Base-by-base conservation (phyloP, 2,113 vertebrate genomes). In the Etheostoma spectabile region DNA sequence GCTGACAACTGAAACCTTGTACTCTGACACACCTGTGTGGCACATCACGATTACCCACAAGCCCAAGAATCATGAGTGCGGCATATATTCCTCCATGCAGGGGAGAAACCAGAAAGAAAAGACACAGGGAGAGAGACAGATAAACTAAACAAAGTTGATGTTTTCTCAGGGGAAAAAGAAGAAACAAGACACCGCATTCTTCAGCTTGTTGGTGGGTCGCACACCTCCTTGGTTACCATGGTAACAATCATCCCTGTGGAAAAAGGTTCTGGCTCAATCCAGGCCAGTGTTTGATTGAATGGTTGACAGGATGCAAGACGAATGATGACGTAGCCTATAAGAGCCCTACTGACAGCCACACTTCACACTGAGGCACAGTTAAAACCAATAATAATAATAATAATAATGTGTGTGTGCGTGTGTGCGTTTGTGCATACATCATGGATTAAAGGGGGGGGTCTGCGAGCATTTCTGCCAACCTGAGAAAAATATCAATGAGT, bases 281-380 rank as follows among this genome's bases (percentile, higher is more conserved):
- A 70, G 86, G 85, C 87, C 86, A 66, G 59, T 6, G 59, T 86
- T 90, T 93, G 92, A 92, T 90, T 91, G 89, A 93, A 90, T 80
- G 81, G 85, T 86, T 92, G 91, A 92, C 89, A 90, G 74, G 73
- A 72, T 74, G 80, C 49, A 79, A 86, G 86, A 91, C 60, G 48
- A 83, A 90, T 81, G 77, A 87, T 91, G 91, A 91, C 86, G 84
- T 88, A 42, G 38, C 38, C 38, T 42, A 57, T 74, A 52, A 77
- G 76, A 88, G 82, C 70, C 35, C n/a, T 12, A 15, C 75, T 92
- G 86, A 90, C 74, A 81, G 66, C 71, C 85, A 64, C 81, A 66
- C 79, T 82, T 86, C 88, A 89, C 81, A 73, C 78, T 46, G 66
- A 77, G 80, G 61, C 64, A 57, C 79, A 65, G 72, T 89, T 87